Base-by-base conservation (phyloP, 92 coral and sea anemone species). In the Metridium senile region DNA sequence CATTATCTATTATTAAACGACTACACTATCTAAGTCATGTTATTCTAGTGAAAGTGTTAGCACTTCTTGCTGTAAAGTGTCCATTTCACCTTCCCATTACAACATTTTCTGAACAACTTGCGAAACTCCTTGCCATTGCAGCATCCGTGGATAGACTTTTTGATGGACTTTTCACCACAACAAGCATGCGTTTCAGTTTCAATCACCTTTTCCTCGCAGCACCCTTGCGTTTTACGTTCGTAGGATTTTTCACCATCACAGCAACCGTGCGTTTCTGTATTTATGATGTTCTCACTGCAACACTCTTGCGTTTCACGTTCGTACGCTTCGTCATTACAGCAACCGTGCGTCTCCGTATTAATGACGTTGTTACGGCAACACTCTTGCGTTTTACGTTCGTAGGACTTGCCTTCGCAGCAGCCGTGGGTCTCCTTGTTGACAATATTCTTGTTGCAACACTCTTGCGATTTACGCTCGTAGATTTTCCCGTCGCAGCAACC, bases 361-460 rank as follows among this genome's bases (percentile, higher is more conserved):
- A 54, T 54, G 20, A 54, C 61, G 3, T 54, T 20, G 9, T 54
- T 54, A n/a, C 23, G n/a, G 23, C 61, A 54, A 20, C 61, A 54
- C 23, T 54, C 61, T 2, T 54, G 61, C 4, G 13, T 22, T 9
- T 26, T 18, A 6, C 66, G 66, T 22, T 2, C 66, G 32, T 59
- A 59, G 10, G 66, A 59, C 22, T 59, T 59, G 9, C 66, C 66
- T 2, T 59, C 33, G 22, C 66, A 59, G 18, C 66, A 59, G 18
- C 66, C 66, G 11, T 59, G 66, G 8, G 66, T 59, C 66, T 59
- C 32, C 9, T 8, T 59, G 1, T 22, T 30, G 32, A 59, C 22
- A 1, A 59, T 9, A 10, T 23, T 18, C 9, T 26, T 26, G 9
- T 7, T 4, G 32, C 66, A 59, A 26, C 66, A 59, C 22, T 59